Percentiles rank a stretch among this genome's conserved stretches.
Conservation (phyloP, 2,888 invertebrate genomes). For the Plebejus anna region DNA sequence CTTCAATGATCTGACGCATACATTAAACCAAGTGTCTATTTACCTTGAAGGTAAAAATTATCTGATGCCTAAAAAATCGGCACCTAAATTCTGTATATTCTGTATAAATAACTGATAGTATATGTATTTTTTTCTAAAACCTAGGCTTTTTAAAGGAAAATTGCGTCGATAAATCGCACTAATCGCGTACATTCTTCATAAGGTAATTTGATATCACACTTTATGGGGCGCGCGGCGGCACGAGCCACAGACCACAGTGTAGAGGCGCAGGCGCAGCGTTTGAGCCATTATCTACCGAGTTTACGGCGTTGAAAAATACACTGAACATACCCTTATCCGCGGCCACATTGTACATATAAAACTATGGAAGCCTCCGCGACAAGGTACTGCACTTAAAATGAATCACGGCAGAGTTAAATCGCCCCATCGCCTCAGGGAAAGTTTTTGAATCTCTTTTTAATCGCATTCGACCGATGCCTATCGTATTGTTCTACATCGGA, state of each 20-base stretch:
- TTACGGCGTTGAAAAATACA: constrained; percentile 31
- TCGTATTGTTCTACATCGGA: constrained; percentile 71
- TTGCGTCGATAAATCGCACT: not conserved
- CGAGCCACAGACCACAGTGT: not conserved
- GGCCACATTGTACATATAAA: constrained; percentile 38
- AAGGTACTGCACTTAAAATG: constrained; percentile 69
- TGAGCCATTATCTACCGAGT: constrained; percentile 29
- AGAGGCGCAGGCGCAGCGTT: not conserved
- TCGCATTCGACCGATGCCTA: constrained; percentile 61
- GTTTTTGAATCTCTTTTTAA: constrained; percentile 62
- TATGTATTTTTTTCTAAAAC: not conserved
- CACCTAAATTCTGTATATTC: no score
- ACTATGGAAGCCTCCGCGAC: constrained; percentile 54
- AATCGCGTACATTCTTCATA: constrained; percentile 11
- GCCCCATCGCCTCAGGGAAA: constrained; percentile 55
- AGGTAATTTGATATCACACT: constrained; percentile 18
- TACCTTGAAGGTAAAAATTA: no score
- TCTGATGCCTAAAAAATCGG: no score
- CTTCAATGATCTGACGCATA: not conserved
- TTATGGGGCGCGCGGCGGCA: constrained; percentile 2
- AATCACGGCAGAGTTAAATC: constrained; percentile 55
- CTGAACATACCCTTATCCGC: constrained; percentile 35
- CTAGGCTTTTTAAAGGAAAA: not conserved
- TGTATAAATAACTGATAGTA: no score
- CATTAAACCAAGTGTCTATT: not conserved